Evolutionary conservation across 2,113 vertebrate genomes (phyloP).

Genomic region (Atherinomorus stipes): DNA sequence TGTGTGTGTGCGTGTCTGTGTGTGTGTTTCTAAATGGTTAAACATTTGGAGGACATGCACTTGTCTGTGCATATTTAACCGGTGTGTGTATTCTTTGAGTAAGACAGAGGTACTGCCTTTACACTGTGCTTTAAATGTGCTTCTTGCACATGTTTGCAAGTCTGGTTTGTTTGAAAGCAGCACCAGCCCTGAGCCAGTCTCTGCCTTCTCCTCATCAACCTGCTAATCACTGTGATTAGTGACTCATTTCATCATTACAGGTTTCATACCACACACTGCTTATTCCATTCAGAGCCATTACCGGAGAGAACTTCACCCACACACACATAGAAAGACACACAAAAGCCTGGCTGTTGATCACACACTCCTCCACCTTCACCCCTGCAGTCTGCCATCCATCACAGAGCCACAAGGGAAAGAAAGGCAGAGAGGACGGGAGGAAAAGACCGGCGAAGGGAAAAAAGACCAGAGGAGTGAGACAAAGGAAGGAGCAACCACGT

Average conservation of each 20-base stretch:
- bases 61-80: constrained; percentile 34
- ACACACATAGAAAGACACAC: constrained; percentile 21
- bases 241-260: constrained; percentile 75
- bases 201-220: constrained; percentile 47
- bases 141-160: constrained; percentile 15
- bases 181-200: constrained; percentile 21
- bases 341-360: constrained; percentile 61
- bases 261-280: constrained; percentile 66
- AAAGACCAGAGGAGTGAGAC: constrained; percentile 48
- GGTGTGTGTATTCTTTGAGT: background rate
- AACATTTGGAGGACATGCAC: constrained; percentile 30
- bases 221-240: constrained; percentile 79
- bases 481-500: constrained; percentile 62
- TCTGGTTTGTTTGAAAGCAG: constrained; percentile 30
- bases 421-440: constrained; percentile 29
- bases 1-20: constrained; percentile 16
- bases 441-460: constrained; percentile 16
- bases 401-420: constrained; percentile 54
- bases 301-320: constrained; percentile 33
- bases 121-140: constrained; percentile 8
- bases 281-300: constrained; percentile 34
- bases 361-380: constrained; percentile 74
- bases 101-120: background rate
- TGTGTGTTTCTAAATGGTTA: constrained; percentile 23
- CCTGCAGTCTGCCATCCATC: constrained; percentile 77